A percentile compares a stretch with the other conserved stretches of the same genome.
Conservation (phyloP, 2,113 vertebrate genomes). For the Charina bottae region DNA sequence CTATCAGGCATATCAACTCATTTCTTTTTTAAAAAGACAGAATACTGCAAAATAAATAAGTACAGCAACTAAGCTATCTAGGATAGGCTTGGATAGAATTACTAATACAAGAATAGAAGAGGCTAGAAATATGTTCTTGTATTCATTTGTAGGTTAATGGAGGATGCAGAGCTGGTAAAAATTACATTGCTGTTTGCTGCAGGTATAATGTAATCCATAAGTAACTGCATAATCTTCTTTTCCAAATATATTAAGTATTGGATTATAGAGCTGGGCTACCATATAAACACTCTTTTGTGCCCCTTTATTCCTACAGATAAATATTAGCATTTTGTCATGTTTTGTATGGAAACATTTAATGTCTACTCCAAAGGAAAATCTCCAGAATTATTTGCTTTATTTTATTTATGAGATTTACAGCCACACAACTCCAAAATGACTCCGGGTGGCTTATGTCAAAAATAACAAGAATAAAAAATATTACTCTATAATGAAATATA, state of each 20-base stretch:
- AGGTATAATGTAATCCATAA: not conserved
- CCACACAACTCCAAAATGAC: not conserved
- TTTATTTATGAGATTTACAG: not conserved
- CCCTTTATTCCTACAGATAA: not conserved
- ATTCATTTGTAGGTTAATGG: not conserved
- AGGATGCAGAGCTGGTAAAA: not conserved
- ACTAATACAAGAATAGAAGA: not conserved
- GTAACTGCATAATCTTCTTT: not conserved
- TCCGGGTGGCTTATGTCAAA: not conserved
- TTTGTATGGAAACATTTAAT: not conserved
- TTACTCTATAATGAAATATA: not conserved
- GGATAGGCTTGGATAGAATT: not conserved
- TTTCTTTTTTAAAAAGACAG: not conserved
- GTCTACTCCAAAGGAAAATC: not conserved
- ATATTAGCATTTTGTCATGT: not conserved
- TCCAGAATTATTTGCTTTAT: not conserved
- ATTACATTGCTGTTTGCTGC: not conserved
- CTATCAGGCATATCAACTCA: not conserved
- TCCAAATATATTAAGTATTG: not conserved
- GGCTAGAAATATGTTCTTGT: not conserved
- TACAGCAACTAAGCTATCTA: not conserved
- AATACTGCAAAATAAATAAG: not conserved
- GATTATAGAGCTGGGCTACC: not conserved
- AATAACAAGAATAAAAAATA: not conserved
- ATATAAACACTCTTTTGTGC: not conserved